These are phyloP conservation scores for Bucco capensis DNA, from an alignment of 2,113 vertebrate genomes.

Conservation along the genomic window DNA sequence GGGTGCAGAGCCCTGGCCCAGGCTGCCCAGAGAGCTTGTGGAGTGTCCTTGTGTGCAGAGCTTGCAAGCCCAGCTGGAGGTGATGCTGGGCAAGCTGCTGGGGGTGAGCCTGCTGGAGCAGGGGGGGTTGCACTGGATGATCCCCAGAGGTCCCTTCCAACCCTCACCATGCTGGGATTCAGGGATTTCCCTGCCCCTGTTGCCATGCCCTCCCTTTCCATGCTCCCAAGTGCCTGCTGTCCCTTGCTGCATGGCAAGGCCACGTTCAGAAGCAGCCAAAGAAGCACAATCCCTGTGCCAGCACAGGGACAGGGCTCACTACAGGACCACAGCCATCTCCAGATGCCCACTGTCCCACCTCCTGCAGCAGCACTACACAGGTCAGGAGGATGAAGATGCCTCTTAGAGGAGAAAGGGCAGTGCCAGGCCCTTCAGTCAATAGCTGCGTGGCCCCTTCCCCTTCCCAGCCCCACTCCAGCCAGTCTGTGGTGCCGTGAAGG, in stretches of 20 bases:
- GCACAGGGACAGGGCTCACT: neutral
- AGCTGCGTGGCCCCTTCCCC: neutral
- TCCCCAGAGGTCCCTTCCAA: too few relatives aligned
- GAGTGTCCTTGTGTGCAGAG: too few relatives aligned
- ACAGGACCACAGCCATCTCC: rapidly evolving
- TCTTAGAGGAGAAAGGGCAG: neutral
- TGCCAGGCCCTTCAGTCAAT: neutral
- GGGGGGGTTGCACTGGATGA: too few relatives aligned
- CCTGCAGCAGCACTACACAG: neutral
- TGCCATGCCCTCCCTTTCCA: rapidly evolving
- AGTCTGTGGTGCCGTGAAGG: neutral
- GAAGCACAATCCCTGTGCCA: neutral
- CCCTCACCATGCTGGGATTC: too few relatives aligned
- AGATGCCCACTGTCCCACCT: neutral
- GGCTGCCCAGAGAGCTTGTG: too few relatives aligned
- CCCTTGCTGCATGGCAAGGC: rapidly evolving
- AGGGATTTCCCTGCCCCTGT: neutral
- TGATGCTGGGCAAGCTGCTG: too few relatives aligned
- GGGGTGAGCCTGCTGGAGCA: too few relatives aligned
- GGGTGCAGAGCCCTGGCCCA: too few relatives aligned
- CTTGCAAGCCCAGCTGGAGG: too few relatives aligned
- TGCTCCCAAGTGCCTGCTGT: neutral
- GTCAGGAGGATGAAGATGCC: neutral
- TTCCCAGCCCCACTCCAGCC: neutral
- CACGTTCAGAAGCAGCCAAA: neutral